A percentile compares a stretch with the other conserved stretches of the same genome.
Evolutionary conservation across 2,797 vertebrate species (phyloP).

Genomic region (Coreius guichenoti): DNA sequence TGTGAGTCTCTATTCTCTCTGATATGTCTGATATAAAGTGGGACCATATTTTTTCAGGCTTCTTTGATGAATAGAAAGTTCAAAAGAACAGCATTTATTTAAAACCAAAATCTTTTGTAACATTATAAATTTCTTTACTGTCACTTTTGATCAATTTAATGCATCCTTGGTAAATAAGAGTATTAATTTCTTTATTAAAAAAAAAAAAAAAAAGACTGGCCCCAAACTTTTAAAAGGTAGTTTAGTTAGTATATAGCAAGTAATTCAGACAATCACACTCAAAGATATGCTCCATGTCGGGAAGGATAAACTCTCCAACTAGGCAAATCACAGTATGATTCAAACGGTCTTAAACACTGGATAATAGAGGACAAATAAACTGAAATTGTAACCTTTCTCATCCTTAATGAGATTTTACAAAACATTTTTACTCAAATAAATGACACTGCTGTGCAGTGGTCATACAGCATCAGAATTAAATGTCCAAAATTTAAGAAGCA

Average conservation of each 20-base stretch:
- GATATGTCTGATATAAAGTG: no score
- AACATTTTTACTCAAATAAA: neutral
- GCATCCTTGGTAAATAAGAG: neutral
- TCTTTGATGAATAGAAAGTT: no score
- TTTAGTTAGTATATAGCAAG: neutral
- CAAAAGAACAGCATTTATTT: no score
- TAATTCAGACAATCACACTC: neutral
- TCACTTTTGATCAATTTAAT: neutral
- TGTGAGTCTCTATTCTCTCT: no score
- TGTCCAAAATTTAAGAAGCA: no score
- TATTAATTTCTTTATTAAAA: neutral
- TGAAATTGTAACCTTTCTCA: neutral
- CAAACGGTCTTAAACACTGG: neutral
- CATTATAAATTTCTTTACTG: no score
- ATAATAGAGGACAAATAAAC: neutral
- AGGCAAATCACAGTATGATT: neutral
- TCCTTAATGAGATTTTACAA: neutral
- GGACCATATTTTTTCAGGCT: no score
- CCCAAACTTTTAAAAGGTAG: neutral
- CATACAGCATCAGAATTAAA: neutral
- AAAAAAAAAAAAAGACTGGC: neutral
- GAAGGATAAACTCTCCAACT: no score
- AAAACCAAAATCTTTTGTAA: no score
- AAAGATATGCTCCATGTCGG: neutral
- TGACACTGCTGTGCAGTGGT: neutral